These are phyloP conservation scores for Acleris literana DNA, from an alignment of 2,888 invertebrate species.

Conservation along the genomic window DNA sequence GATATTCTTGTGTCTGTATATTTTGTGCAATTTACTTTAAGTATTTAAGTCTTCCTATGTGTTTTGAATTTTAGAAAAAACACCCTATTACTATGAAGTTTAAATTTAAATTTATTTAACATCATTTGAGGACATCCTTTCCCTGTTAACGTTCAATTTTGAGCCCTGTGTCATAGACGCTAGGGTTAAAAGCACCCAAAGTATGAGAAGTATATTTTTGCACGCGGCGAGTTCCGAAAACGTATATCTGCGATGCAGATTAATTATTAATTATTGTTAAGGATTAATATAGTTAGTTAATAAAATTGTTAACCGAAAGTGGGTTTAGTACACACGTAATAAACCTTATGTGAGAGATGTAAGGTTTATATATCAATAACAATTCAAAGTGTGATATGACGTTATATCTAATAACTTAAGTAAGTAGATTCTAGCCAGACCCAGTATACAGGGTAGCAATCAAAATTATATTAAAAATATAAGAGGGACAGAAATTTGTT, in stretches of 20 bases:
- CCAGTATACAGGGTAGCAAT: neutral
- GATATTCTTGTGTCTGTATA: conserved; percentile 57
- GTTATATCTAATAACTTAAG: neutral
- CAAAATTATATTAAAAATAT: too few species aligned
- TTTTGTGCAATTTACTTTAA: conserved; percentile 56
- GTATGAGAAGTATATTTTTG: conserved; percentile 54
- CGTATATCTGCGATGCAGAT: conserved; percentile 33
- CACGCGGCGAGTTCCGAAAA: conserved; percentile 54
- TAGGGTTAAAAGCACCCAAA: conserved; percentile 53
- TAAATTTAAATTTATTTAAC: neutral
- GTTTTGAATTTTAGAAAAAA: conserved; percentile 14
- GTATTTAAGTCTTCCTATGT: conserved; percentile 48
- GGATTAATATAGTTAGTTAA: conserved; percentile 29
- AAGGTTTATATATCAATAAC: too few species aligned
- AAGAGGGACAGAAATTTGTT: too few species aligned
- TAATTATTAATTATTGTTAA: conserved; percentile 25
- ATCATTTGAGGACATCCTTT: conserved; percentile 58
- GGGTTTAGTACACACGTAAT: conserved; percentile 18
- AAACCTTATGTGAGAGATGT: too few species aligned
- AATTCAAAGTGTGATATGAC: neutral
- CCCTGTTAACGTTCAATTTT: conserved; percentile 32
- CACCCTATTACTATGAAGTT: neutral
- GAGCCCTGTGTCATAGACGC: conserved; percentile 10
- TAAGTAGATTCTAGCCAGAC: neutral
- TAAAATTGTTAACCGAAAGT: conserved; percentile 19